phyloP scores from a whole-genome alignment of 2,113 vertebrate genomes.

The Suncus etruscus region DNA sequence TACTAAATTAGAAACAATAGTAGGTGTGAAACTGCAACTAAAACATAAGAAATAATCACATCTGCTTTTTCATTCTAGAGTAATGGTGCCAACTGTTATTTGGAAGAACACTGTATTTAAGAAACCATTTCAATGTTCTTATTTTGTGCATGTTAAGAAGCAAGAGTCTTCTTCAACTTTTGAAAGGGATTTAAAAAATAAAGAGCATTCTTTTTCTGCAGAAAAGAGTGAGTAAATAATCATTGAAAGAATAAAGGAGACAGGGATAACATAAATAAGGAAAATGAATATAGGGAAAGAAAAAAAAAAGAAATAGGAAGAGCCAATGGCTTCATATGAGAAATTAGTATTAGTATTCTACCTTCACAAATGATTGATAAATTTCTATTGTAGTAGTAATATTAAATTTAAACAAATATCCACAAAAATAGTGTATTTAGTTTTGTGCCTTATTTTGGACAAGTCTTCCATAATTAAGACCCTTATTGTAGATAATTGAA shows the following conservation, averaged over 20 bases:
- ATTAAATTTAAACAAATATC: conserved; percentile 24
- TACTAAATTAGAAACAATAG: too few species aligned
- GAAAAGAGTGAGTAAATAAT: too few species aligned
- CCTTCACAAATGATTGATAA: neutral
- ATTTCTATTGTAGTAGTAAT: neutral
- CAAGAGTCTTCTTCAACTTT: too few species aligned
- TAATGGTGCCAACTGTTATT: too few species aligned
- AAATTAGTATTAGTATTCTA: neutral
- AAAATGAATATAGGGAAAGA: neutral
- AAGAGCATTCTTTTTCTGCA: too few species aligned
- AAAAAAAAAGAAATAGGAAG: neutral
- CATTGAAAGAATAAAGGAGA: neutral
- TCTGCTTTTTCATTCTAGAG: too few species aligned
- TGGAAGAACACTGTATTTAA: too few species aligned
- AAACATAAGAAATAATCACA: too few species aligned
- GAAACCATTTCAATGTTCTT: too few species aligned
- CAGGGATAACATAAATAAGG: neutral
- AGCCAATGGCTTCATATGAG: neutral
- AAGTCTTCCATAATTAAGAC: neutral
- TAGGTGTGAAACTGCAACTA: too few species aligned
- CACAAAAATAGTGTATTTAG: neutral
- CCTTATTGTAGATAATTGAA: neutral
- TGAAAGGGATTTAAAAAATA: too few species aligned
- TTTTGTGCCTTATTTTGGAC: neutral
- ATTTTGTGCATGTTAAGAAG: too few species aligned